These are phyloP conservation scores for Dendrocincla fuliginosa DNA, from an alignment of 2,797 vertebrate species.

Conservation along the genomic window DNA sequence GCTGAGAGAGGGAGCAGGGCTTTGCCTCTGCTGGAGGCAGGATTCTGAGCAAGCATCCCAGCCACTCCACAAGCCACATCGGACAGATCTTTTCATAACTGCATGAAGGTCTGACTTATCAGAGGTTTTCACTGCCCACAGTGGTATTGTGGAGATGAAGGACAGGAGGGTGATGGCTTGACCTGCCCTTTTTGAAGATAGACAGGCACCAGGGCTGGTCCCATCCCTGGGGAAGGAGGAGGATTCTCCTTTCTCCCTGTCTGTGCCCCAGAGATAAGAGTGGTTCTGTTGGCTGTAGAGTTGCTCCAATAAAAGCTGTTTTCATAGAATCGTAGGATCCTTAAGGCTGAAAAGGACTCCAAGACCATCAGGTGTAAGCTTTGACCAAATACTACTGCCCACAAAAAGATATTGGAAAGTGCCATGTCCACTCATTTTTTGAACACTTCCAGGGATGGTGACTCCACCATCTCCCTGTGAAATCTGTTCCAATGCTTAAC, in stretches of 20 bases:
- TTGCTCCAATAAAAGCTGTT: neutral
- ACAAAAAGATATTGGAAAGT: neutral
- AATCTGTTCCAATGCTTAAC: neutral
- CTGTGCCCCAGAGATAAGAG: neutral
- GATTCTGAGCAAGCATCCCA: neutral
- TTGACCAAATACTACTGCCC: neutral
- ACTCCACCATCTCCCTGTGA: neutral
- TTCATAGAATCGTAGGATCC: neutral
- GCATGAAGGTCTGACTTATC: neutral
- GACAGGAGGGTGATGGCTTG: neutral
- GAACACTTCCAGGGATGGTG: neutral
- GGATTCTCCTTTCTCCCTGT: neutral
- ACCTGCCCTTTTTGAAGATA: neutral
- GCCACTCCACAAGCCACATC: neutral
- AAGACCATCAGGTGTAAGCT: neutral
- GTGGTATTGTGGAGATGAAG: neutral
- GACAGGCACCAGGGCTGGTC: neutral
- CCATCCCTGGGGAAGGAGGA: neutral
- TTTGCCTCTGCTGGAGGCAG: neutral
- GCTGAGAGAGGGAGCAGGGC: neutral
- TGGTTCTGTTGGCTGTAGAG: neutral
- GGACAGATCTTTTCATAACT: neutral
- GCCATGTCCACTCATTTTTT: neutral
- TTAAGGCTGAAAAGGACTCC: neutral
- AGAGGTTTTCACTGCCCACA: neutral